These are phyloP conservation scores for Rhinella marina DNA, from an alignment of 2,797 vertebrate species.

Conservation along the genomic window DNA sequence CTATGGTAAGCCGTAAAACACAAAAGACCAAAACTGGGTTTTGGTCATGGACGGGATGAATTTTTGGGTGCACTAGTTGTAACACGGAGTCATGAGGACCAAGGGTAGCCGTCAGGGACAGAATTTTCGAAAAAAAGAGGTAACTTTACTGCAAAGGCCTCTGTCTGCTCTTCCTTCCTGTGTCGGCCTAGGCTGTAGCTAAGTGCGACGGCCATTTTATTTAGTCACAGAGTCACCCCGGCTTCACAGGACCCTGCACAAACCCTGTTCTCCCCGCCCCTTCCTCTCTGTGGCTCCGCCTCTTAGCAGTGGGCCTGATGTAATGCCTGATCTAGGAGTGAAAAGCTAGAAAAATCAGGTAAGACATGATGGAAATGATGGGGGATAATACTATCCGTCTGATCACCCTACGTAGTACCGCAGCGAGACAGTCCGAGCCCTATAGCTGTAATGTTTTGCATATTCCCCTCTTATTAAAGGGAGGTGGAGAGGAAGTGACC, in stretches of 20 bases:
- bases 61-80: background rate
- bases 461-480: conserved; percentile 47
- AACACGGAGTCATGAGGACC: too few relatives aligned
- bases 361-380: background rate
- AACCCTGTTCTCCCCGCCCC: background rate
- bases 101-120: too few relatives aligned
- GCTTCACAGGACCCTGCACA: background rate
- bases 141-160: too few relatives aligned
- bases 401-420: background rate
- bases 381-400: background rate
- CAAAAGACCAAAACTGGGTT: too few relatives aligned
- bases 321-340: background rate
- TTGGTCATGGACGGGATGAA: background rate
- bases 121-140: too few relatives aligned
- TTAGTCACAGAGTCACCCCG: background rate
- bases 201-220: too few relatives aligned
- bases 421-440: background rate
- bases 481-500: conserved; percentile 65
- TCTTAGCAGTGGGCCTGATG: background rate
- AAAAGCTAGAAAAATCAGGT: too few relatives aligned
- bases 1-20: too few relatives aligned
- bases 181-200: too few relatives aligned
- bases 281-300: background rate
- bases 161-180: too few relatives aligned
- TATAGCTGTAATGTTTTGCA: background rate